Evolutionary conservation across 2,797 vertebrate genomes (phyloP).

Genomic region (Acanthurus lineatus): DNA sequence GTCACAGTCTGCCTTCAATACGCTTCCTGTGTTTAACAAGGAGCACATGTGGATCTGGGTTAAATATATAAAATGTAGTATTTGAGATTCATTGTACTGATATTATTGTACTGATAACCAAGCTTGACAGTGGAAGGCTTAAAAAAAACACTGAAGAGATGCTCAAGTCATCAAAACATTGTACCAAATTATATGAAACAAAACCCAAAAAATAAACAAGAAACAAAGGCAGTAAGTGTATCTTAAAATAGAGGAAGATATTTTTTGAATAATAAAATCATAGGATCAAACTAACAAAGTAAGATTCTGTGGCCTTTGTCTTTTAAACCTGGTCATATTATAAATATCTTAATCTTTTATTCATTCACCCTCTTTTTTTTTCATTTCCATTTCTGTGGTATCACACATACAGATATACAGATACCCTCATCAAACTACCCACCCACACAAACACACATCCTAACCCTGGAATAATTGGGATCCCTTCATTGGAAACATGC

Average conservation of each 20-base stretch:
- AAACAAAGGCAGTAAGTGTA: not conserved
- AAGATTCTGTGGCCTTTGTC: too few relatives aligned
- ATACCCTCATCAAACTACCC: too few relatives aligned
- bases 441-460: too few relatives aligned
- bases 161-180: not conserved
- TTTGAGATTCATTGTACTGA: not conserved
- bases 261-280: slow-evolving; percentile 42
- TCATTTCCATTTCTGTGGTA: too few relatives aligned
- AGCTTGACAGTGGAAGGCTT: slow-evolving; percentile 1
- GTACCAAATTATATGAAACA: not conserved
- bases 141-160: not conserved
- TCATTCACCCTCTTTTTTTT: too few relatives aligned
- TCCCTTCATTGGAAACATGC: not conserved
- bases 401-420: not conserved
- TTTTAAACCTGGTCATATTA: too few relatives aligned
- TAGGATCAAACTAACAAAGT: slow-evolving; percentile 2
- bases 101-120: slow-evolving; percentile 1
- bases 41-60: slow-evolving; percentile 2
- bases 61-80: slow-evolving; percentile 11
- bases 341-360: too few relatives aligned
- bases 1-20: slow-evolving; percentile 44
- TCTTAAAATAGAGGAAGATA: slow-evolving; percentile 14
- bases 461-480: not conserved
- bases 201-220: not conserved
- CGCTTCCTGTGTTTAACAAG: slow-evolving; percentile 25